These are phyloP conservation scores for Yponomeuta sedellus DNA, from an alignment of 2,888 invertebrate species.

Conservation along the genomic window DNA sequence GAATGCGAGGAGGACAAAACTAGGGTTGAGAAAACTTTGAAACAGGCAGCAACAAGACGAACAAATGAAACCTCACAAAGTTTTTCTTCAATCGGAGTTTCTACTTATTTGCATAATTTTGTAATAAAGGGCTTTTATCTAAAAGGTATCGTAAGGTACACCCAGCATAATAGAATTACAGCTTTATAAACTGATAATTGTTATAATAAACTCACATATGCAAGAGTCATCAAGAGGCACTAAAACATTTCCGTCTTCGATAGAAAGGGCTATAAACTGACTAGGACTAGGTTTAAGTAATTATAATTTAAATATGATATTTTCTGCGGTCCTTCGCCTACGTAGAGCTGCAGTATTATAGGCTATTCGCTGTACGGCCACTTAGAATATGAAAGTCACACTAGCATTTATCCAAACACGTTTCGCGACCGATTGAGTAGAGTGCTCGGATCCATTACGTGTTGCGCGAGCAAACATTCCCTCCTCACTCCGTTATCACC, in stretches of 20 bases:
- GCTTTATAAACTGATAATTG: neutral
- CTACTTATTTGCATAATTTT: no score
- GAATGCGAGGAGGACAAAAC: no score
- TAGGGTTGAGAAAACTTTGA: no score
- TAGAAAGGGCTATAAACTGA: constrained; percentile 5
- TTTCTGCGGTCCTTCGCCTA: constrained; percentile 19
- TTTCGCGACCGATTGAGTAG: constrained; percentile 62
- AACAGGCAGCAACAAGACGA: no score
- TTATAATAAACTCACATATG: neutral
- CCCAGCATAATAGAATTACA: neutral
- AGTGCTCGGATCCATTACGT: constrained; percentile 64
- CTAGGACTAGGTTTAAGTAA: neutral
- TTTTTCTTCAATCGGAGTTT: no score
- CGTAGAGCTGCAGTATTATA: constrained; percentile 16
- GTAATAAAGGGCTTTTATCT: no score
- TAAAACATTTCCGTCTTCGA: constrained; percentile 4
- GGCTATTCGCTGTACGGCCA: constrained; percentile 13
- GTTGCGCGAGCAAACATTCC: constrained; percentile 52
- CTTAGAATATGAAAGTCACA: constrained; percentile 60
- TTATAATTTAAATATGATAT: constrained; percentile 12
- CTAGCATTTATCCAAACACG: constrained; percentile 65
- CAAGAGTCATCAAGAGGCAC: constrained; percentile 5
- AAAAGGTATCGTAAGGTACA: no score
- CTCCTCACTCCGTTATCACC: constrained; percentile 42
- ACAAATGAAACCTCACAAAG: no score